phyloP scores from a whole-genome alignment of 1,140 invertebrate genomes.

The Eriocheir sinensis region DNA sequence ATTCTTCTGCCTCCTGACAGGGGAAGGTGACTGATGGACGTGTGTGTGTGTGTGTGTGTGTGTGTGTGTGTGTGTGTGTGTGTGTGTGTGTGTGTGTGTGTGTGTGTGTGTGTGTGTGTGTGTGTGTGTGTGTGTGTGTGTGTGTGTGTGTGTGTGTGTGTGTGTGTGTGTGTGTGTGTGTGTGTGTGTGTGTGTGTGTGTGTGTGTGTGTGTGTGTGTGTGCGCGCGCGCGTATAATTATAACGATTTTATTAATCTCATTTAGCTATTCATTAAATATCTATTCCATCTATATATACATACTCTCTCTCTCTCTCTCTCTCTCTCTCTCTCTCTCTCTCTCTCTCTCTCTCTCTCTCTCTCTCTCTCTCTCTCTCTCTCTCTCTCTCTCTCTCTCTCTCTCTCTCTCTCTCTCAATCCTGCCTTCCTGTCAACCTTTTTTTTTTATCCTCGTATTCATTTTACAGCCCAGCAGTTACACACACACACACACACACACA shows the following conservation, averaged over 20 bases:
- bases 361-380: conserved; percentile 20
- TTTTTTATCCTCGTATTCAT: no score
- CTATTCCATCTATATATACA: neutral
- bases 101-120: neutral
- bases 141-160: conserved; percentile 13
- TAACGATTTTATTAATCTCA: no score
- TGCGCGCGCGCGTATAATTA: neutral
- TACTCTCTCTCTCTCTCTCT: neutral
- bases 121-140: neutral
- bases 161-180: neutral
- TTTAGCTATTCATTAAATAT: neutral
- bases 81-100: conserved; percentile 6
- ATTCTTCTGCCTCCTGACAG: neutral
- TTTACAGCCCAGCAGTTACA: no score
- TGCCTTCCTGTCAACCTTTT: no score
- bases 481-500: no score
- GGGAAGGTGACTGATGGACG: neutral
- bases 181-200: neutral
- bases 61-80: conserved; percentile 4
- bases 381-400: no score
- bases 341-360: conserved; percentile 22
- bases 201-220: no score
- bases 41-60: conserved; percentile 4
- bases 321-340: neutral
- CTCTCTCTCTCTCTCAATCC: no score